Percentiles rank a stretch among this genome's conserved stretches.
These are phyloP conservation scores for Diploptera punctata DNA, from an alignment of 2,888 invertebrate genomes.

Conservation along the genomic window DNA sequence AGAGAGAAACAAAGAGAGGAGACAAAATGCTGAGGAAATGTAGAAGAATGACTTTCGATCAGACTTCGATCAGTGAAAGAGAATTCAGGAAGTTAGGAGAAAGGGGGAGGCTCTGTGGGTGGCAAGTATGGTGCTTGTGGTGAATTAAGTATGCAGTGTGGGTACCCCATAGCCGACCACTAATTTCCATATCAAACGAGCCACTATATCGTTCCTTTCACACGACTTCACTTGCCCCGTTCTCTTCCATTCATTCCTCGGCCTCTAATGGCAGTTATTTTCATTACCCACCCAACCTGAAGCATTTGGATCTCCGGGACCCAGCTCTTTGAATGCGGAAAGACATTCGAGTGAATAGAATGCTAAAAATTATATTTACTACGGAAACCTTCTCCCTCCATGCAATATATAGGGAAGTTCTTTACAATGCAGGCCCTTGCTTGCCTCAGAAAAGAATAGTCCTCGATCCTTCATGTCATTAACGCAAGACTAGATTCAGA, in stretches of 20 bases:
- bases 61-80: constrained; percentile 32
- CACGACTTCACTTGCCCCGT: constrained; percentile 34
- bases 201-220: constrained; percentile 39
- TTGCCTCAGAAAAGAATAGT: constrained; percentile 20
- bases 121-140: constrained; percentile 28
- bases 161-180: constrained; percentile 38
- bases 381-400: constrained; percentile 30
- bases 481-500: constrained; percentile 35
- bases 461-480: constrained; percentile 31
- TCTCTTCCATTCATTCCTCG: constrained; percentile 34
- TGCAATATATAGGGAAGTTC: constrained; percentile 24
- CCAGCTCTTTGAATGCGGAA: constrained; percentile 37
- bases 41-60: constrained; percentile 40
- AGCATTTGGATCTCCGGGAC: constrained; percentile 34
- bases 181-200: constrained; percentile 44
- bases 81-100: constrained; percentile 5
- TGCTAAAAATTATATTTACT: constrained; percentile 39
- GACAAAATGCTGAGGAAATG: constrained; percentile 16
- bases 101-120: constrained; percentile 8
- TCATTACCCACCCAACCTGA: constrained; percentile 38
- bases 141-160: constrained; percentile 41
- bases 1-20: not conserved
- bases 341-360: constrained; percentile 37
- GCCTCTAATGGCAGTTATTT: constrained; percentile 41
- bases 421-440: constrained; percentile 31